Conservation (phyloP, 2,797 vertebrate genomes). For the Pteronotus mesoamericanus region DNA sequence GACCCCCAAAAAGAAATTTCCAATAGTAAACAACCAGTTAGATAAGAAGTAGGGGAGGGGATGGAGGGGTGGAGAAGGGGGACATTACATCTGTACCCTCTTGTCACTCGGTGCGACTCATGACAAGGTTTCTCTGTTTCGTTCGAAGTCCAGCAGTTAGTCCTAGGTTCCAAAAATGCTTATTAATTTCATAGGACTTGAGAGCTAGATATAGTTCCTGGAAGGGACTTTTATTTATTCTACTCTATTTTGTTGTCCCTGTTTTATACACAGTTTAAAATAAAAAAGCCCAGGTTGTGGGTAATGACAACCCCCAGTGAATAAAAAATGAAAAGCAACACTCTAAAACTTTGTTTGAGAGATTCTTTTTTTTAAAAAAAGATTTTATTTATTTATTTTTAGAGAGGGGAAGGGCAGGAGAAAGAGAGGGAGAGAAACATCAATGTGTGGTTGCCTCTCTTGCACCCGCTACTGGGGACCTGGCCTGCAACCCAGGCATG, state of each 20-base stretch:
- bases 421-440: too few relatives aligned
- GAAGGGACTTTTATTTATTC: background rate
- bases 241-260: background rate
- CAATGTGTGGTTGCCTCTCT: too few relatives aligned
- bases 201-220: background rate
- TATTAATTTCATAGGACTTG: background rate
- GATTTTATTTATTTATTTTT: too few relatives aligned
- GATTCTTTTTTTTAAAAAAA: too few relatives aligned
- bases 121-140: background rate
- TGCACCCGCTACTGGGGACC: too few relatives aligned
- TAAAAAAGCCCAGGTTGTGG: background rate
- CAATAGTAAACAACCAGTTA: background rate
- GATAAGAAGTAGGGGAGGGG: background rate
- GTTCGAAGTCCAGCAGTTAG: background rate
- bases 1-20: background rate
- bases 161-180: background rate
- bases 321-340: background rate
- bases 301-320: background rate
- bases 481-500: too few relatives aligned
- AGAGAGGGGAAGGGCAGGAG: too few relatives aligned
- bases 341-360: background rate
- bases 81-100: rapidly evolving
- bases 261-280: background rate
- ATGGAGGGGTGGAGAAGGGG: too few relatives aligned
- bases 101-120: too few relatives aligned